Percentiles rank a stretch among this genome's conserved stretches.
Conservation (phyloP, 2,888 invertebrate genomes). For the Chymomyza procnemis region DNA sequence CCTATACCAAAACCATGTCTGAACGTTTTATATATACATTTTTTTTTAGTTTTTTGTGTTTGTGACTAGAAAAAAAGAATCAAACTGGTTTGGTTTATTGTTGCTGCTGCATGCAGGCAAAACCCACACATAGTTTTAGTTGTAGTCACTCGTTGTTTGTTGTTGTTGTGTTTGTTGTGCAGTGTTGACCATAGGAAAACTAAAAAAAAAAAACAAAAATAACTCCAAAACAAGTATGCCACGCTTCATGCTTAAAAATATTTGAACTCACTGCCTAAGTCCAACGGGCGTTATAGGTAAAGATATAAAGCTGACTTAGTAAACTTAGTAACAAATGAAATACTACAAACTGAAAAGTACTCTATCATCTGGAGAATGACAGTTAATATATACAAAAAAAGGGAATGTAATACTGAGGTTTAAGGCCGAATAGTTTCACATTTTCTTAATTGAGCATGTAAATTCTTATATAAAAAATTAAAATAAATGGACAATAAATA, state of each 20-base stretch:
- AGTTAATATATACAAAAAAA: too few relatives aligned
- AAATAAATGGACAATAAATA: too few relatives aligned
- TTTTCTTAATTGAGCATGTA: too few relatives aligned
- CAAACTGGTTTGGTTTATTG: conserved; percentile 54
- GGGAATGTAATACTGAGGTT: too few relatives aligned
- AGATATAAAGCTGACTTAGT: conserved; percentile 8
- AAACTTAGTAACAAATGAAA: conserved; percentile 34
- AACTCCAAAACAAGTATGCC: conserved; percentile 61
- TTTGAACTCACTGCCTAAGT: conserved; percentile 21
- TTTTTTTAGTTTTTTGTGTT: conserved; percentile 24
- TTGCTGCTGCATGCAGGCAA: conserved; percentile 28
- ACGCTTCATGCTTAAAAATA: conserved; percentile 65
- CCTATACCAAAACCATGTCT: conserved; percentile 39
- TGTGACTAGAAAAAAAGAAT: conserved; percentile 59
- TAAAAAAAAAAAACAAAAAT: conserved; percentile 25
- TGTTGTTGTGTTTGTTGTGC: conserved; percentile 19
- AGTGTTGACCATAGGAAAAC: conserved; percentile 56
- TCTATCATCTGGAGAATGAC: too few relatives aligned
- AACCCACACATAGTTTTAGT: conserved; percentile 66
- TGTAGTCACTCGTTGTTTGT: conserved; percentile 55
- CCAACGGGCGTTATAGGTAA: conserved; percentile 10
- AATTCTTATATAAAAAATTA: too few relatives aligned
- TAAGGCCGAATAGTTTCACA: too few relatives aligned
- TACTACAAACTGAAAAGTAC: too few relatives aligned
- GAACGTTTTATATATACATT: conserved; percentile 16